Evolutionary conservation across 2,797 vertebrate genomes (phyloP), one percentile per base, ranked within the genome.

Genomic region (Gephyroberyx darwinii): DNA sequence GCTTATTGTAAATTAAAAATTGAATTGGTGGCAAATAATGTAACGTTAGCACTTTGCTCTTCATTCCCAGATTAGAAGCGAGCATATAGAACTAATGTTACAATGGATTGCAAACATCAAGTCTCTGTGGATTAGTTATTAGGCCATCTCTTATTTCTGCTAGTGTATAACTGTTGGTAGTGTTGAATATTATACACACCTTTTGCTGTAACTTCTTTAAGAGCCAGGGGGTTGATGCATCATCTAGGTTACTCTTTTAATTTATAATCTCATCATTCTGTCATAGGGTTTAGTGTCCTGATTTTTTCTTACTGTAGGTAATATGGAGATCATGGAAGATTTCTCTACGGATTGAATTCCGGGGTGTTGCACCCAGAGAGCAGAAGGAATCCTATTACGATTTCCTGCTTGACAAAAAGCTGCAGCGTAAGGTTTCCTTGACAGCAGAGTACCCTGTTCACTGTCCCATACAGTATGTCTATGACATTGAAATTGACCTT

Each of bases 281-380:
- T 37, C 19, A 43, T 10, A 41, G 31, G 33, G n/a, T 9, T 41
- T 19, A 48, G 26, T 47, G 41, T 47, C 12, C 47, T 60, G 81
- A 87, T 37, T 90, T 64, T 87, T 19, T 74, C 19, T 19, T 6
- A 52, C 20, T 69, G 50, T 30, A 90, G 88, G 75, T 91, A 22
- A 88, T 83, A 62, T 87, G 70, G 84, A 91, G 31, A 56, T 71
- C 78, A 45, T 89, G 88, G 88, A 89, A 51, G 58, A 90, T 91
- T 77, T 92, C 87, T 60, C 22, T 90, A 37, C 22, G 69, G 55
- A 30, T 7, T 69, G 80, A 77, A 35, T 52, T 14, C 20, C 52
- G 55, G 52, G 80, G 82, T 1, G 9, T 26, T 26, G 13, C 83
- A 39, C 88, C 89, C 22, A 83, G 57, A 74, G 70, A 88, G 71